Conservation (phyloP, 2,113 vertebrate species). For the Phalacrocorax brasilianus region DNA sequence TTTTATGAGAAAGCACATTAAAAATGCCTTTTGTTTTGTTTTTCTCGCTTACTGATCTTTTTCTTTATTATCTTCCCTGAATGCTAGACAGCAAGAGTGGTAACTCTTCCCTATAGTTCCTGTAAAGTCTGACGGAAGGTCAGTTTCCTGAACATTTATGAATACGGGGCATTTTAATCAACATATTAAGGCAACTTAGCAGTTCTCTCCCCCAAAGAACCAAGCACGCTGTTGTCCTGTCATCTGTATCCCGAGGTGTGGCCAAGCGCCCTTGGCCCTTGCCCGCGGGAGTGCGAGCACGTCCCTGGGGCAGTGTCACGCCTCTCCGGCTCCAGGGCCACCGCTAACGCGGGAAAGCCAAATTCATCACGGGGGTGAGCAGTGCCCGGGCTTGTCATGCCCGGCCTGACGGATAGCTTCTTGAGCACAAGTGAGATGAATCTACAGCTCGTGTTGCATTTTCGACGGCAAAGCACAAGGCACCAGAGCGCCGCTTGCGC, state of each 20-base stretch:
- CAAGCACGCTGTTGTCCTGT: background rate
- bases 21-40: background rate
- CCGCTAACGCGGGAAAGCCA: slow-evolving; percentile 71
- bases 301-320: slow-evolving; percentile 25
- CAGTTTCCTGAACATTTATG: background rate
- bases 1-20: background rate
- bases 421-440: slow-evolving; percentile 58
- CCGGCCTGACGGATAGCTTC: slow-evolving; percentile 70
- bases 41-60: background rate
- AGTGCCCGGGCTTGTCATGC: slow-evolving; percentile 69
- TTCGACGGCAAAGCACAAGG: background rate
- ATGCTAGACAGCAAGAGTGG: background rate
- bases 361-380: slow-evolving; percentile 81
- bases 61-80: background rate
- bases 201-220: background rate
- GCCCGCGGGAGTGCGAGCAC: background rate
- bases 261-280: background rate
- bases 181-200: background rate
- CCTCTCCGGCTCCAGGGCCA: slow-evolving; percentile 74
- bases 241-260: background rate
- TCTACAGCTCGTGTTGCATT: slow-evolving; percentile 57
- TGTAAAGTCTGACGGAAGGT: background rate
- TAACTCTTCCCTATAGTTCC: background rate
- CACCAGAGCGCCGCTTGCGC: background rate
- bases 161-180: background rate